A percentile compares a stretch with the other conserved stretches of the same genome.
These are phyloP conservation scores for Anguilla anguilla DNA, from an alignment of 2,797 vertebrate genomes.

Conservation along the genomic window DNA sequence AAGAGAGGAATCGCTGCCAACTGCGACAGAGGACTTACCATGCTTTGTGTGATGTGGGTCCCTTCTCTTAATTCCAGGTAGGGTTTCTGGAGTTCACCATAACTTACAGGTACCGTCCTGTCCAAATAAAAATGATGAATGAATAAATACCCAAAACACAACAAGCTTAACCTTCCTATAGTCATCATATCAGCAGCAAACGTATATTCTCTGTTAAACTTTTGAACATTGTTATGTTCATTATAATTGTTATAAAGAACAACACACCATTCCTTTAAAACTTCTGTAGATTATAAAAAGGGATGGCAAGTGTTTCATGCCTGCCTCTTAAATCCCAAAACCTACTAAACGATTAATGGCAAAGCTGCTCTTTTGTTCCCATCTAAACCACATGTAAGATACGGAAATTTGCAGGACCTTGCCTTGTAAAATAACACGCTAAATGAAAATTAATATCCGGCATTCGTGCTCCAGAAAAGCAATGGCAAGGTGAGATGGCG, in stretches of 20 bases:
- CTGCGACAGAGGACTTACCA: conserved; percentile 61
- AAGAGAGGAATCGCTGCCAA: neutral
- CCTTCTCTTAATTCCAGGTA: conserved; percentile 73
- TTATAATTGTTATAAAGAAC: neutral
- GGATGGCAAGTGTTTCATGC: neutral
- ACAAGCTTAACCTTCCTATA: neutral
- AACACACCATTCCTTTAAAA: conserved; percentile 6
- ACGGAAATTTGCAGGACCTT: neutral
- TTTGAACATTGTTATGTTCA: too few relatives aligned
- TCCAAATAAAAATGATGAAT: conserved; percentile 42
- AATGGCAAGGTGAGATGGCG: neutral
- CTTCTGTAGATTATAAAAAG: neutral
- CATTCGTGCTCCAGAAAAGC: too few relatives aligned
- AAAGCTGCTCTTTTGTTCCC: neutral
- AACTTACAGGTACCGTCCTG: conserved; percentile 76
- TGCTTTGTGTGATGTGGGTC: conserved; percentile 73
- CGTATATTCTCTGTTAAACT: neutral
- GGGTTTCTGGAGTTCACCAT: conserved; percentile 73
- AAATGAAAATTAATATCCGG: neutral
- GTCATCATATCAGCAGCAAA: neutral
- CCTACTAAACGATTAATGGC: neutral
- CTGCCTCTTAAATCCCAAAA: neutral
- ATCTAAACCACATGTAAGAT: neutral
- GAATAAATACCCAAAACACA: neutral
- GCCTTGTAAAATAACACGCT: neutral